Percentiles rank a stretch among this genome's conserved stretches.
These are phyloP conservation scores for Ammospiza caudacuta DNA, from an alignment of 2,113 vertebrate species.

Conservation along the genomic window DNA sequence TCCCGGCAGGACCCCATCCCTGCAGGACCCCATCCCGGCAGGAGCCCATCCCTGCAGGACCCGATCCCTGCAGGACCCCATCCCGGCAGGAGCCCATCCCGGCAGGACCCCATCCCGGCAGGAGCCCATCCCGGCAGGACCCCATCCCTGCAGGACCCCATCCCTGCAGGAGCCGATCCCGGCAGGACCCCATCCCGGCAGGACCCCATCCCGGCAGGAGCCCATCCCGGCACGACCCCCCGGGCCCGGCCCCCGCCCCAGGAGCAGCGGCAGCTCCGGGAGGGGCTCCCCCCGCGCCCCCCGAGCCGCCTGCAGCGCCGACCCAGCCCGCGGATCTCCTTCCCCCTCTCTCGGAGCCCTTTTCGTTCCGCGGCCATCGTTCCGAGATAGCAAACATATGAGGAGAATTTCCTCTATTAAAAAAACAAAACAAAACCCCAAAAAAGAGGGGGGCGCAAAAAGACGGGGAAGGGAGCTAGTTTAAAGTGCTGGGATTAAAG, in stretches of 20 bases:
- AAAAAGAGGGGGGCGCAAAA: rapidly evolving
- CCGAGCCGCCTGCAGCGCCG: background rate
- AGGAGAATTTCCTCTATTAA: background rate
- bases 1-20: background rate
- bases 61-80: background rate
- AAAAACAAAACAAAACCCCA: rapidly evolving
- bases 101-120: background rate
- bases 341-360: background rate
- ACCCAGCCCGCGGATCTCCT: too few species aligned
- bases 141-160: background rate
- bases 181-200: background rate
- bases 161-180: background rate
- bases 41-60: background rate
- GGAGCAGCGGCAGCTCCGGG: background rate
- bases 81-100: background rate
- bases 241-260: background rate
- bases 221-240: background rate
- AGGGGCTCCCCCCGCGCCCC: background rate
- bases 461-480: background rate
- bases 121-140: too few species aligned
- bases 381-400: background rate
- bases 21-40: background rate
- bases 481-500: constrained; percentile 9
- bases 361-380: background rate
- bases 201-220: background rate